Percentiles rank a stretch among this genome's conserved stretches.
Evolutionary conservation across 2,113 vertebrate species (phyloP).

Genomic region (Osmerus mordax): DNA sequence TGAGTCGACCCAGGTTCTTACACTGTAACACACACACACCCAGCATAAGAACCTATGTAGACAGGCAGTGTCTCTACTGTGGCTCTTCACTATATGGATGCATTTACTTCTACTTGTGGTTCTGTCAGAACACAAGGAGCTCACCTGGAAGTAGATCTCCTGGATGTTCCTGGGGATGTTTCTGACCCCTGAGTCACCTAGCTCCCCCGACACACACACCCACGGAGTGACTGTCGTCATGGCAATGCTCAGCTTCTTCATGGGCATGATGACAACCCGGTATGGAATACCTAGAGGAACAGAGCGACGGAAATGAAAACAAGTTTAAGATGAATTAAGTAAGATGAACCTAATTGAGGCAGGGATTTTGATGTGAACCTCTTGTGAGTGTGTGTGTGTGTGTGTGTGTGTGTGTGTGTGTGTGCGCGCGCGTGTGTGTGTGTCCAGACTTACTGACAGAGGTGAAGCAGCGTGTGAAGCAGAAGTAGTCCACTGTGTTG

Average conservation of each 20-base stretch:
- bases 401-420: too few relatives aligned
- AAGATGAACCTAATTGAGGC: too few relatives aligned
- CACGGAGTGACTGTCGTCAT: constrained; percentile 95
- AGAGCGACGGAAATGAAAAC: neutral
- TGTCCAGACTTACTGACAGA: constrained; percentile 24
- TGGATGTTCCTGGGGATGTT: constrained; percentile 93
- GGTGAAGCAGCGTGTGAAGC: constrained; percentile 94
- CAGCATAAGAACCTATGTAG: neutral
- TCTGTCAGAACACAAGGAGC: constrained; percentile 17
- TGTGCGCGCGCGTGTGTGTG: too few relatives aligned
- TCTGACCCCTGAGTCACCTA: constrained; percentile 90
- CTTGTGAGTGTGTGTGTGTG: too few relatives aligned
- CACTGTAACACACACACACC: constrained; percentile 71
- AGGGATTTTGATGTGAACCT: too few relatives aligned
- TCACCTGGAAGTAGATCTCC: constrained; percentile 95
- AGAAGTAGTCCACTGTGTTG: constrained; percentile 97
- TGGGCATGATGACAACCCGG: constrained; percentile 90
- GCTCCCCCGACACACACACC: constrained; percentile 94
- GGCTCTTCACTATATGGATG: neutral
- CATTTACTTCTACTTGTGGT: neutral
- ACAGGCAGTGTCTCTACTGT: too few relatives aligned
- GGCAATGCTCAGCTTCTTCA: constrained; percentile 94
- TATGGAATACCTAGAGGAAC: constrained; percentile 85
- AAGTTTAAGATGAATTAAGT: too few relatives aligned
- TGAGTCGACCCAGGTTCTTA: constrained; percentile 95